Conservation (phyloP, 2,888 invertebrate species). For the Sphecodes monilicornis region DNA sequence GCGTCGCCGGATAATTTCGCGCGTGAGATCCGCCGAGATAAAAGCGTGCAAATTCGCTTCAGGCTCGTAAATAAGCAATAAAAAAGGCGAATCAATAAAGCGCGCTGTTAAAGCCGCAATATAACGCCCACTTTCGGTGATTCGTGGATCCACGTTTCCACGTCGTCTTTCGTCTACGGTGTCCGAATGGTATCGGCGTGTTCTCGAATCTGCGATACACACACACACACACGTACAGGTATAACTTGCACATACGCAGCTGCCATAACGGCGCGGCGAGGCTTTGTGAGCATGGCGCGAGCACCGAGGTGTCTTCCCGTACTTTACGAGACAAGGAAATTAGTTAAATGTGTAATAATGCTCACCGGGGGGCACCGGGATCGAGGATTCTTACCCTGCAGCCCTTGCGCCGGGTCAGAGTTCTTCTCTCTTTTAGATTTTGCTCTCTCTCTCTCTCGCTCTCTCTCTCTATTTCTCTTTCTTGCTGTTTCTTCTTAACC, state of each 20-base stretch:
- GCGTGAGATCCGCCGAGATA: constrained; percentile 21
- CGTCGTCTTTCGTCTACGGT: not conserved
- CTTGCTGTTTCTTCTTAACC: not conserved
- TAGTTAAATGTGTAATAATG: constrained; percentile 82
- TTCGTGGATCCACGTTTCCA: constrained; percentile 25
- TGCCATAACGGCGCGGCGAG: constrained; percentile 50
- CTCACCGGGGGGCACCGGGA: constrained; percentile 69
- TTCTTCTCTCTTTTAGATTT: constrained; percentile 38
- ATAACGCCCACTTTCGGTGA: constrained; percentile 29
- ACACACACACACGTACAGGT: too few species aligned
- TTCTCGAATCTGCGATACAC: constrained; percentile 8
- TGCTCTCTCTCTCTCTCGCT: constrained; percentile 18
- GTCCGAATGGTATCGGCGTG: not conserved
- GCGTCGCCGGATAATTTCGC: constrained; percentile 1
- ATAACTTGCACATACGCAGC: too few species aligned
- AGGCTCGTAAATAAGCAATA: constrained; percentile 24
- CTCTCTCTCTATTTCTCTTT: constrained; percentile 8
- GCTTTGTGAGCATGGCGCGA: constrained; percentile 63
- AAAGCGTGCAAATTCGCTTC: constrained; percentile 16
- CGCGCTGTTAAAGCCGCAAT: constrained; percentile 9
- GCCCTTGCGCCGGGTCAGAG: constrained; percentile 36
- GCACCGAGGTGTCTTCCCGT: constrained; percentile 70
- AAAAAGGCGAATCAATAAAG: constrained; percentile 27
- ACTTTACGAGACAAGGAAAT: constrained; percentile 82
- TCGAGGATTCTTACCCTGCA: constrained; percentile 40